Evolutionary conservation across 1,140 invertebrate genomes (phyloP), one percentile per base, ranked within the genome.

Genomic region (Caenorhabditis inopinata): DNA sequence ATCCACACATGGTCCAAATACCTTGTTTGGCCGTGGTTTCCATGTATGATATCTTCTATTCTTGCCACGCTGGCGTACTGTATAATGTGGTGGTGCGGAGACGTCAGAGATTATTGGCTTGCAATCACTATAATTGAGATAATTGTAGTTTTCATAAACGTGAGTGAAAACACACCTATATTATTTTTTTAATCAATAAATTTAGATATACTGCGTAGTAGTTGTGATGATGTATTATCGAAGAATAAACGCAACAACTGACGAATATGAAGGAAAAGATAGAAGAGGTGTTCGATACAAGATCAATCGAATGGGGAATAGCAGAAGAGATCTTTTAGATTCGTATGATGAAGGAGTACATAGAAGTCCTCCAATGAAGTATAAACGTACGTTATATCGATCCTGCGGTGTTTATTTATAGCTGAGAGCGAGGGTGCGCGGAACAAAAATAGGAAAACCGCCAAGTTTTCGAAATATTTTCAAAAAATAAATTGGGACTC

Each of bases 81-180:
- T 77, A 83, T 84, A 1, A 84, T 85, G 82, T 83, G 75, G 82
- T 87, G 86, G 86, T 76, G 82, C 29, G 86, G 86, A 12, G 86
- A 87, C 78, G 86, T 87, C 7, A 47, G 86, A 32, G 87, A 86
- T 49, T 87, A 87, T 76, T 88, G 87, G 87, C 81, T 87, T 16
- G 84, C 84, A 12, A 75, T 87, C 6, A 87, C 86, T 16, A 87
- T 87, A n/a, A 48, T 87, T 14, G 86, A 88, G 47, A 84, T 85
- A 48, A 87, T 87, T 75, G 84, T 81, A n/a, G 85, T 85, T n/a
- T 81, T 87, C 29, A 62, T 87, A 23, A 87, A 87, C 82, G 86
- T 87, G 27, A 84, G 81, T 53, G 18, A 7, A 23, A 53, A 11
- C 7, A 53, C n/a, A n/a, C n/a, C n/a, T n/a, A n/a, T n/a, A n/a